A percentile compares a stretch with the other conserved stretches of the same genome.
These are phyloP conservation scores for Acleris holmiana DNA, from an alignment of 2,888 invertebrate species.

Conservation along the genomic window DNA sequence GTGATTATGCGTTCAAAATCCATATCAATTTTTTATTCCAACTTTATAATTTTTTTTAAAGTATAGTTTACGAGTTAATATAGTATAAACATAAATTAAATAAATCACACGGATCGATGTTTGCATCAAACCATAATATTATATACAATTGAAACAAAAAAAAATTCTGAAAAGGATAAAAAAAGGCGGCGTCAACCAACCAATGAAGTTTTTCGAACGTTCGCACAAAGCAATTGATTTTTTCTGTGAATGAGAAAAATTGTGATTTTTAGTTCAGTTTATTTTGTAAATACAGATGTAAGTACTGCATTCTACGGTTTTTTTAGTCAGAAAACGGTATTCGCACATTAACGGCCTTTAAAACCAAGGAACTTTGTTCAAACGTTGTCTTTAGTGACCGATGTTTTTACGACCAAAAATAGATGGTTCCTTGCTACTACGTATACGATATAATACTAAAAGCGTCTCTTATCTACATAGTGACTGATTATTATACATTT, in stretches of 20 bases:
- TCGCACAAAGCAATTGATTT: slow-evolving; percentile 43
- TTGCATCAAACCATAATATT: background rate
- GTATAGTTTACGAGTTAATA: background rate
- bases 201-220: slow-evolving; percentile 38
- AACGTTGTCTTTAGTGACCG: slow-evolving; percentile 14
- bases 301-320: slow-evolving; percentile 15
- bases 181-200: background rate
- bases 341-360: background rate
- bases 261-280: slow-evolving; percentile 42
- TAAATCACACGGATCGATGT: background rate
- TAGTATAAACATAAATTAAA: background rate
- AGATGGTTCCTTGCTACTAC: slow-evolving; percentile 18
- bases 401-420: slow-evolving; percentile 38
- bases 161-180: background rate
- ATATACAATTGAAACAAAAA: background rate
- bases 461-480: background rate
- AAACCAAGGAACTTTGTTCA: background rate
- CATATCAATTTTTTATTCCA: background rate
- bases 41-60: too few relatives aligned
- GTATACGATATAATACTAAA: slow-evolving; percentile 12
- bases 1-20: slow-evolving; percentile 13
- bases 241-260: slow-evolving; percentile 40
- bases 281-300: slow-evolving; percentile 43
- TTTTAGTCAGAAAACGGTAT: background rate
- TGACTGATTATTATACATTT: background rate